These are phyloP conservation scores for Colossoma macropomum DNA, from an alignment of 2,113 vertebrate genomes.

Conservation along the genomic window DNA sequence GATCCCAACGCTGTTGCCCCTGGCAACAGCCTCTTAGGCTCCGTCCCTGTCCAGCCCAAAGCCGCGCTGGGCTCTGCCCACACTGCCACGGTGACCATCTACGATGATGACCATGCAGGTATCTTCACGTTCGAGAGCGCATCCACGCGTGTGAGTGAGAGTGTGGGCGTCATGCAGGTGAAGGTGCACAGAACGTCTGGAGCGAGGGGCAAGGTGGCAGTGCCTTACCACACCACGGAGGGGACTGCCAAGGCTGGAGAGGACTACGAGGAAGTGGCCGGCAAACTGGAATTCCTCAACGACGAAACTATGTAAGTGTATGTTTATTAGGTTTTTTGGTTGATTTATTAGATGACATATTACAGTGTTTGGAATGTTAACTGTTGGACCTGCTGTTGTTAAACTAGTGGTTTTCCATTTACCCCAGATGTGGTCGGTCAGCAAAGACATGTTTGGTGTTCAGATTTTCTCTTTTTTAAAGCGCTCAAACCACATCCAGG, in stretches of 20 bases:
- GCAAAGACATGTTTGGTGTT: no score
- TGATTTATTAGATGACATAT: no score
- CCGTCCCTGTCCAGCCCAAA: constrained; percentile 70
- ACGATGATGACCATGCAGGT: constrained; percentile 86
- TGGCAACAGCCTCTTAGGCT: constrained; percentile 71
- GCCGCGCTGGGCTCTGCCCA: constrained; percentile 75
- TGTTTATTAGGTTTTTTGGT: neutral
- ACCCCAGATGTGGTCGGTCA: no score
- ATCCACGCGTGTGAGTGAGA: constrained; percentile 81
- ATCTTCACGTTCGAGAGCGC: constrained; percentile 83
- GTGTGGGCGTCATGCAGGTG: constrained; percentile 82
- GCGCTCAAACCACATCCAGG: no score
- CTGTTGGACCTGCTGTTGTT: no score
- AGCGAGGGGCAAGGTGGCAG: constrained; percentile 82
- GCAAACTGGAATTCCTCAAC: constrained; percentile 85
- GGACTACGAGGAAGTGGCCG: constrained; percentile 83
- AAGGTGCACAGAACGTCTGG: constrained; percentile 85
- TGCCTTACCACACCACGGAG: constrained; percentile 82
- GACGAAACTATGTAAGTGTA: constrained; percentile 85
- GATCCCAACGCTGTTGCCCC: constrained; percentile 74
- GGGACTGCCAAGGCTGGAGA: constrained; percentile 83
- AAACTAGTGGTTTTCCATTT: no score
- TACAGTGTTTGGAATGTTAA: no score
- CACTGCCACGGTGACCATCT: constrained; percentile 84
- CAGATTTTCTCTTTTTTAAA: no score